Conservation (phyloP, 2,888 invertebrate species). For the Syrista parreyssii region DNA sequence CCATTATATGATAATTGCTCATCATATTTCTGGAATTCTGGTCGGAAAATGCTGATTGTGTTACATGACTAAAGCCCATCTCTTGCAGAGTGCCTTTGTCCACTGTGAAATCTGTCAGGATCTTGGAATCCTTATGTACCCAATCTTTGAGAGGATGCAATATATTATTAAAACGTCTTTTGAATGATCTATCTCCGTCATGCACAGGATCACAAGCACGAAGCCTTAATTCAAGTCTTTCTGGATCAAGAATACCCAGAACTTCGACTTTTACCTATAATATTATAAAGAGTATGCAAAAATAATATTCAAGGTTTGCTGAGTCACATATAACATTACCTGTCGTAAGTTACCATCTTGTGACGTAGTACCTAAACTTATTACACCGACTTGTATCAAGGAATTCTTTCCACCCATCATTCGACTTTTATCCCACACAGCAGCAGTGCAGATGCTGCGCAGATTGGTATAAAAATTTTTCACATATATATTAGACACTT, state of each 20-base stretch:
- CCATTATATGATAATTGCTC: constrained; percentile 85
- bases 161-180: constrained; percentile 85
- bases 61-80: constrained; percentile 84
- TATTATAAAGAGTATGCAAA: neutral
- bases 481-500: constrained; percentile 78
- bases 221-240: constrained; percentile 75
- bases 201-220: constrained; percentile 85
- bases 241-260: constrained; percentile 82
- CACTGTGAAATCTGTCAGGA: constrained; percentile 86
- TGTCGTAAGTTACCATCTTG: constrained; percentile 73
- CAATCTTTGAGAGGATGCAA: constrained; percentile 81
- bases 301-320: neutral
- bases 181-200: constrained; percentile 83
- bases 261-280: constrained; percentile 86
- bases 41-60: constrained; percentile 71
- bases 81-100: constrained; percentile 81
- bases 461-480: constrained; percentile 78
- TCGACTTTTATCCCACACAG: constrained; percentile 81
- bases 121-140: constrained; percentile 82
- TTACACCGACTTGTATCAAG: constrained; percentile 76
- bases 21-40: constrained; percentile 68
- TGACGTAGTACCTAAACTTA: constrained; percentile 87
- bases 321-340: constrained; percentile 29
- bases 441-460: constrained; percentile 82
- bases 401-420: constrained; percentile 75